A percentile compares a stretch with the other conserved stretches of the same genome.
phyloP scores from a whole-genome alignment of 2,888 invertebrate genomes.

The Synergus japonicus region DNA sequence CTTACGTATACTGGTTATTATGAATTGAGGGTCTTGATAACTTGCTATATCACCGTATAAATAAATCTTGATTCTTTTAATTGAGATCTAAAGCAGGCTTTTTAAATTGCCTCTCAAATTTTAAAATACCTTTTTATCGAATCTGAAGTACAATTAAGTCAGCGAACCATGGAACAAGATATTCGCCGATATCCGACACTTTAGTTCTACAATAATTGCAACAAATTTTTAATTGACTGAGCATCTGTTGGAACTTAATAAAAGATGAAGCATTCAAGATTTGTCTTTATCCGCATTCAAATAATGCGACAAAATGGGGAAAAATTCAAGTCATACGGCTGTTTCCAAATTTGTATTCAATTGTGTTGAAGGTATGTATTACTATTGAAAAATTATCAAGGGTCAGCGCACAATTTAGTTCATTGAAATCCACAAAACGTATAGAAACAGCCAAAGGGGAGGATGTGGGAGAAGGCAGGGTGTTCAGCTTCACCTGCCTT shows the following conservation, averaged over 20 bases:
- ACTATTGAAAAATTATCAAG: slow-evolving; percentile 6
- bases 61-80: no score
- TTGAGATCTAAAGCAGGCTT: no score
- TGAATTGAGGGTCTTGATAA: no score
- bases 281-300: not conserved
- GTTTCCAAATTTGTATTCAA: not conserved
- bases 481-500: slow-evolving; percentile 27
- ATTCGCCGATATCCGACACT: no score
- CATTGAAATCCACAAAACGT: not conserved
- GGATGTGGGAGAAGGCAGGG: slow-evolving; percentile 7
- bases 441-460: not conserved
- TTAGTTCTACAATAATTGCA: no score
- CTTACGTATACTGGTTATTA: not conserved
- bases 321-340: not conserved
- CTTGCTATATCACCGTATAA: no score
- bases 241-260: not conserved
- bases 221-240: no score
- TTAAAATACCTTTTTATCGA: no score
- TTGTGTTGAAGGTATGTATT: not conserved
- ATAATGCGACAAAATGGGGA: not conserved
- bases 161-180: no score
- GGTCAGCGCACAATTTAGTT: slow-evolving; percentile 5
- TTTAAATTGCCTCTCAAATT: no score
- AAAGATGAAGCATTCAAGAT: not conserved
- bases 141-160: no score